Percentiles rank a stretch among this genome's conserved stretches.
These are phyloP conservation scores for Xestia c-nigrum DNA, from an alignment of 2,888 invertebrate species.

Conservation along the genomic window DNA sequence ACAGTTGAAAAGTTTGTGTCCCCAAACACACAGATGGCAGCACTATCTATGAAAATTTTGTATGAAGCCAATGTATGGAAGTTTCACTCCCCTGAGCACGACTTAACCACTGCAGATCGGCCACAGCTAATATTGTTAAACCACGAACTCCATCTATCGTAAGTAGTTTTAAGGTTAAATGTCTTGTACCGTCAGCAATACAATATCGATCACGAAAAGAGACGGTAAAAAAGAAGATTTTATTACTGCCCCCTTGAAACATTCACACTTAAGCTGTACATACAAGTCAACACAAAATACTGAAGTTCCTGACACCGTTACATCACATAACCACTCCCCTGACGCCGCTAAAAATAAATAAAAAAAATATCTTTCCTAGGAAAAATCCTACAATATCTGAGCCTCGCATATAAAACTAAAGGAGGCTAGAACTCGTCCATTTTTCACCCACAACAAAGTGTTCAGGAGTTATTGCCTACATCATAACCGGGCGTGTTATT, in stretches of 20 bases:
- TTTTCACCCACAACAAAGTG: slow-evolving; percentile 72
- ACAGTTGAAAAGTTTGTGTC: too few species aligned
- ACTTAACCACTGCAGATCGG: too few species aligned
- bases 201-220: not conserved
- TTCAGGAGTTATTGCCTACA: slow-evolving; percentile 70
- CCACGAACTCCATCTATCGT: too few species aligned
- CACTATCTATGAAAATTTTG: too few species aligned
- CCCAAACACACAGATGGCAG: too few species aligned
- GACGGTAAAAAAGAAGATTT: not conserved
- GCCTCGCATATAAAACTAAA: slow-evolving; percentile 61
- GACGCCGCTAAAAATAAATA: slow-evolving; percentile 33
- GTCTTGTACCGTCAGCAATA: not conserved
- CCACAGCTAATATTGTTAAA: too few species aligned
- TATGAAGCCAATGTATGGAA: too few species aligned
- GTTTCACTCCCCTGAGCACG: too few species aligned
- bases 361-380: slow-evolving; percentile 22
- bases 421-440: slow-evolving; percentile 67
- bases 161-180: not conserved
- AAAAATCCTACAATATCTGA: slow-evolving; percentile 26
- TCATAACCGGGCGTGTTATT: slow-evolving; percentile 69
- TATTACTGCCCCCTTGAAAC: not conserved
- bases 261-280: slow-evolving; percentile 15
- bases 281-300: slow-evolving; percentile 6
- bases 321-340: slow-evolving; percentile 31
- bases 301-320: slow-evolving; percentile 6